These are phyloP conservation scores for Hirtodrosophila alboralis DNA, from an alignment of 2,888 invertebrate species.

Conservation along the genomic window DNA sequence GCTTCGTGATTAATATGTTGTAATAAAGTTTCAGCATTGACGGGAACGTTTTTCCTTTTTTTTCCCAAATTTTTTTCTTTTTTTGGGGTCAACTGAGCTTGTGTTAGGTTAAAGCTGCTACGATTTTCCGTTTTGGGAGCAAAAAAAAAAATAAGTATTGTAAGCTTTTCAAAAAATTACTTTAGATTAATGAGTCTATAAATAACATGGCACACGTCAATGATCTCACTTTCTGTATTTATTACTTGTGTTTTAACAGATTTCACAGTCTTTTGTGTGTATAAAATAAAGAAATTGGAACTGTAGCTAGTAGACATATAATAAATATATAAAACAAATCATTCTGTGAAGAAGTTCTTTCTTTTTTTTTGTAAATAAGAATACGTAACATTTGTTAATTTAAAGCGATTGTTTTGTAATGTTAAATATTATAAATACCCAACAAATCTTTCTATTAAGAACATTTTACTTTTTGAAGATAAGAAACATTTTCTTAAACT, in stretches of 20 bases:
- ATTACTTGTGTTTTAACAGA: constrained; percentile 48
- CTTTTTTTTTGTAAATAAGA: too few relatives aligned
- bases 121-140: constrained; percentile 16
- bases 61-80: too few relatives aligned
- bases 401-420: too few relatives aligned
- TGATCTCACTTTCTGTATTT: constrained; percentile 48
- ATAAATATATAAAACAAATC: background rate
- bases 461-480: too few relatives aligned
- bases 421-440: too few relatives aligned
- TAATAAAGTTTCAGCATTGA: constrained; percentile 53
- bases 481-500: too few relatives aligned
- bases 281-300: too few relatives aligned
- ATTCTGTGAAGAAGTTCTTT: too few relatives aligned
- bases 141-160: constrained; percentile 10
- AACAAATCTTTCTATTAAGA: too few relatives aligned
- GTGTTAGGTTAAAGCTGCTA: constrained; percentile 50
- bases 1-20: constrained; percentile 54
- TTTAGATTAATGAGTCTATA: constrained; percentile 60
- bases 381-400: too few relatives aligned
- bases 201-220: constrained; percentile 55
- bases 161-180: constrained; percentile 41
- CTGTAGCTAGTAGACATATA: too few relatives aligned
- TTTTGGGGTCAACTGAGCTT: constrained; percentile 47
- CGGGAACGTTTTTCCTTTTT: constrained; percentile 25
- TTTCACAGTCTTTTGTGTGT: too few relatives aligned